phyloP scores from a whole-genome alignment of 2,797 vertebrate genomes.

The Danio aesculapii region DNA sequence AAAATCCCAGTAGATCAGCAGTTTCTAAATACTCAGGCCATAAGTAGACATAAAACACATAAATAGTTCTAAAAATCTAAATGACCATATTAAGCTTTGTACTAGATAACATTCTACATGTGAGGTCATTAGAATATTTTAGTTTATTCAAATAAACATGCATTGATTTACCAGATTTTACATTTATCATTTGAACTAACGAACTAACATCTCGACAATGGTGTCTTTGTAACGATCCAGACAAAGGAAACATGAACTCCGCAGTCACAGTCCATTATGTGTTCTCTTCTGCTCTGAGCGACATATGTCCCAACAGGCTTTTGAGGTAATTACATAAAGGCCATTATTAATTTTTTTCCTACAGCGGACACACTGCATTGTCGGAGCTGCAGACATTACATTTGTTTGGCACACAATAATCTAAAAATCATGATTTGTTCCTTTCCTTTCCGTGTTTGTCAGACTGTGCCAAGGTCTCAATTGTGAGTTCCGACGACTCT shows the following conservation, averaged over 20 bases:
- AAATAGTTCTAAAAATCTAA: too few species aligned
- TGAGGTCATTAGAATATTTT: not conserved
- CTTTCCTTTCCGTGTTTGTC: not conserved
- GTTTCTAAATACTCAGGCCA: too few species aligned
- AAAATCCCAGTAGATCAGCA: too few species aligned
- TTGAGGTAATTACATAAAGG: slow-evolving; percentile 69
- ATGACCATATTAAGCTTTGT: too few species aligned
- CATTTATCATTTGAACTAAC: slow-evolving; percentile 30
- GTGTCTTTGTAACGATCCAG: slow-evolving; percentile 12
- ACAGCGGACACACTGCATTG: slow-evolving; percentile 44
- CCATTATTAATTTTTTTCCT: slow-evolving; percentile 64
- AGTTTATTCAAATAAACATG: not conserved
- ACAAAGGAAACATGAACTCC: slow-evolving; percentile 60
- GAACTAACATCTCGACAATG: slow-evolving; percentile 13
- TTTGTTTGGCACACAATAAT: slow-evolving; percentile 67
- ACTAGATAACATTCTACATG: not conserved
- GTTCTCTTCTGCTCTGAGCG: slow-evolving; percentile 66
- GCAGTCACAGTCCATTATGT: slow-evolving; percentile 65
- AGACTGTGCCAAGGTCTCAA: not conserved
- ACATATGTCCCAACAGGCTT: slow-evolving; percentile 70
- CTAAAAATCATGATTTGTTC: slow-evolving; percentile 1
- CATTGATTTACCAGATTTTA: not conserved
- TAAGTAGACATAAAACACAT: too few species aligned
- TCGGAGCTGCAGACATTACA: slow-evolving; percentile 60
- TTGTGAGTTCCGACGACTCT: slow-evolving; percentile 14